Evolutionary conservation across 2,113 vertebrate species (phyloP).

Genomic region (Elgaria multicarinata): DNA sequence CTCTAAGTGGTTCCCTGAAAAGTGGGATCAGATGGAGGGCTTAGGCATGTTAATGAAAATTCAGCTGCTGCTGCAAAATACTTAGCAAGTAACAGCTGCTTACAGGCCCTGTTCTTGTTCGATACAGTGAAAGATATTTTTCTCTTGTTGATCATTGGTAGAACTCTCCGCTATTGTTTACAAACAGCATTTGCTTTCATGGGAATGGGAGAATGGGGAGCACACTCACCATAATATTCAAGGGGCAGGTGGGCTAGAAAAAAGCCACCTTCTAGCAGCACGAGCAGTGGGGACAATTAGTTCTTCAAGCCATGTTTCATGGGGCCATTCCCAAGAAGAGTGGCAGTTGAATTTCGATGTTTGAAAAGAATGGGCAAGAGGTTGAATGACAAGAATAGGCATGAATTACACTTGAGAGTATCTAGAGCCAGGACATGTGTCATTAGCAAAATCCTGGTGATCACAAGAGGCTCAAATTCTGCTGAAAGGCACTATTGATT

Average conservation of each 20-base stretch:
- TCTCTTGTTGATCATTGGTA: neutral
- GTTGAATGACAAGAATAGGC: neutral
- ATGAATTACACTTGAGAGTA: neutral
- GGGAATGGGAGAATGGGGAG: neutral
- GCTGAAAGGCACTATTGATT: neutral
- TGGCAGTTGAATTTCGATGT: neutral
- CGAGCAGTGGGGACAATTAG: neutral
- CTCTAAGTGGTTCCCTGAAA: constrained; percentile 1
- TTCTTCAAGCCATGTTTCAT: neutral
- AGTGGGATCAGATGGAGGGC: neutral
- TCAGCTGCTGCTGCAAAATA: neutral
- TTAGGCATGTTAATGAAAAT: neutral
- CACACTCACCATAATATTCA: neutral
- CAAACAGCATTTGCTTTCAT: neutral
- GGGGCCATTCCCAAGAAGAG: neutral
- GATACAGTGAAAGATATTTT: neutral
- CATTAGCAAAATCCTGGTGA: neutral
- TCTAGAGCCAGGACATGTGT: neutral
- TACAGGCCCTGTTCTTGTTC: neutral
- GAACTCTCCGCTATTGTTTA: neutral
- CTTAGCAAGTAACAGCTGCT: neutral
- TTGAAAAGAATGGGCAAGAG: neutral
- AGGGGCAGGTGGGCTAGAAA: neutral
- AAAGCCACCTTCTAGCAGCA: neutral
- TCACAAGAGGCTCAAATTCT: neutral